Evolutionary conservation across 2,888 invertebrate species (phyloP).

Genomic region (Athrips mouffetella): DNA sequence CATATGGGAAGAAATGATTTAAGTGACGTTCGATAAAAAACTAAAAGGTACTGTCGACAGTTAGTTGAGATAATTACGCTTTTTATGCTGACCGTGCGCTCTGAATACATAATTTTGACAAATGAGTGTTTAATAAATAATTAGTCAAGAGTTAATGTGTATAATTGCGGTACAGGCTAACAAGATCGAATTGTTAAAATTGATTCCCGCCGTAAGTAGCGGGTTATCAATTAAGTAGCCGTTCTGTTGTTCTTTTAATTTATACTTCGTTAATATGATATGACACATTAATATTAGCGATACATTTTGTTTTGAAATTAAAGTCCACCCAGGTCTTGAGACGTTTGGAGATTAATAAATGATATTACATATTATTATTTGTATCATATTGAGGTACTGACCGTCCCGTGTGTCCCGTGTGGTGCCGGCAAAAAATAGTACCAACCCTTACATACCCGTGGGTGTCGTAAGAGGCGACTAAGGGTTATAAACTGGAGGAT

Average conservation of each 20-base stretch:
- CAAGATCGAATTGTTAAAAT: conserved; percentile 12
- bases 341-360: no score
- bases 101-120: conserved; percentile 18
- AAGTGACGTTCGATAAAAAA: conserved; percentile 22
- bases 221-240: background rate
- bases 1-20: conserved; percentile 55
- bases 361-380: no score
- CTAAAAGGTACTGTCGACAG: conserved; percentile 8
- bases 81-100: conserved; percentile 7
- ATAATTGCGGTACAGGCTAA: conserved; percentile 5
- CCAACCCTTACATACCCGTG: no score
- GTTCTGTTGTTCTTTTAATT: background rate
- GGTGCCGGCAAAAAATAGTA: no score
- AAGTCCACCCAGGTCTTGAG: background rate
- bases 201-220: background rate
- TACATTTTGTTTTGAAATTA: background rate
- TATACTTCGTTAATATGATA: conserved; percentile 19
- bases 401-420: no score
- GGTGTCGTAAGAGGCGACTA: no score
- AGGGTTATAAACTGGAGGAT: no score
- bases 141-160: background rate
- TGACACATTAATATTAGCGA: conserved; percentile 5
- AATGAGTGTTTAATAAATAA: conserved; percentile 8
- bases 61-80: conserved; percentile 8
- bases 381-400: no score